Conservation (phyloP, 2,797 vertebrate species). For the Buceros bicornis region DNA sequence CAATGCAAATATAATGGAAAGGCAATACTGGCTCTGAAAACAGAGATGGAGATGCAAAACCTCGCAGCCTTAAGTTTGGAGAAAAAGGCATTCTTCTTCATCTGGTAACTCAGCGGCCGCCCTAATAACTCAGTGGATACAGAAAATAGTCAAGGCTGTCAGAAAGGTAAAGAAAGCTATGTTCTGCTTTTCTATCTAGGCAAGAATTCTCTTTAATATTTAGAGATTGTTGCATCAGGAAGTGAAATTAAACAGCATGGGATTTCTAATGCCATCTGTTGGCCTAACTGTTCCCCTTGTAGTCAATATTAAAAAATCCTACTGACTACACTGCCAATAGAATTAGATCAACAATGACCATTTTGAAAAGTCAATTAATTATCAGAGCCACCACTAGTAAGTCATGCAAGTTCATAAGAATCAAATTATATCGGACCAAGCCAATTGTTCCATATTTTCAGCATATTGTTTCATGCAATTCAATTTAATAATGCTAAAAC, state of each 20-base stretch:
- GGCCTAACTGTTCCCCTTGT: conserved; percentile 26
- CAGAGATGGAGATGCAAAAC: not conserved
- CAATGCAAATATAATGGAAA: not conserved
- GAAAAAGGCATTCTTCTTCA: not conserved
- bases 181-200: conserved; percentile 42
- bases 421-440: not conserved
- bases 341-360: conserved; percentile 49
- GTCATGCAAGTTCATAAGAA: not conserved
- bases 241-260: conserved; percentile 66
- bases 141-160: not conserved
- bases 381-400: conserved; percentile 12
- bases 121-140: not conserved
- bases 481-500: conserved; percentile 19
- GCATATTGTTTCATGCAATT: not conserved
- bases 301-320: conserved; percentile 52
- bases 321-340: not conserved
- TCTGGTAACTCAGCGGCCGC: not conserved
- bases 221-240: conserved; percentile 57
- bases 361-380: conserved; percentile 56
- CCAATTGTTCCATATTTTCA: not conserved
- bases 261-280: conserved; percentile 66
- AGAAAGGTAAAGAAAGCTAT: not conserved
- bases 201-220: conserved; percentile 62
- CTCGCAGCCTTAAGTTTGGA: not conserved
- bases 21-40: not conserved